Percentiles rank a stretch among this genome's conserved stretches.
These are phyloP conservation scores for Rhorus exstirpatorius DNA, from an alignment of 2,888 invertebrate species.

Conservation along the genomic window DNA sequence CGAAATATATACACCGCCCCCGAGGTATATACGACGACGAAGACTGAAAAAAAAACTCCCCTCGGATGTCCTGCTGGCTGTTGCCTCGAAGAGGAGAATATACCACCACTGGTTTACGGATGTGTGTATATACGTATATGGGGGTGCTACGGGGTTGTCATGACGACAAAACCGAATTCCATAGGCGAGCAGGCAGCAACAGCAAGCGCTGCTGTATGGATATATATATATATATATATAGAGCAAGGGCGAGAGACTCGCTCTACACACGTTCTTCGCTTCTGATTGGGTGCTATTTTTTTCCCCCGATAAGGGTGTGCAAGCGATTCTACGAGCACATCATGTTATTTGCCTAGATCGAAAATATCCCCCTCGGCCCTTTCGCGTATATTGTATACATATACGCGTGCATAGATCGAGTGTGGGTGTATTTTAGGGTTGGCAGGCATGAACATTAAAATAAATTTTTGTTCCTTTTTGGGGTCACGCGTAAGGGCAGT, in stretches of 20 bases:
- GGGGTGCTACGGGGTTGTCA: slow-evolving; percentile 80
- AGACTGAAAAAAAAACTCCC: slow-evolving; percentile 60
- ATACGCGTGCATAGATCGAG: slow-evolving; percentile 49
- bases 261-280: slow-evolving; percentile 79
- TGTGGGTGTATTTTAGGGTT: slow-evolving; percentile 59
- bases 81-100: slow-evolving; percentile 58
- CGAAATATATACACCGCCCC: slow-evolving; percentile 64
- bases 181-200: slow-evolving; percentile 76
- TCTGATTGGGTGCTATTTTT: slow-evolving; percentile 84
- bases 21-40: slow-evolving; percentile 49
- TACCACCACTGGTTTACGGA: slow-evolving; percentile 28
- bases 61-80: slow-evolving; percentile 67
- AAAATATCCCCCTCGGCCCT: slow-evolving; percentile 40
- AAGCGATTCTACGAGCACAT: slow-evolving; percentile 66
- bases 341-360: slow-evolving; percentile 62
- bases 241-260: slow-evolving; percentile 51
- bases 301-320: slow-evolving; percentile 80
- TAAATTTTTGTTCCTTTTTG: slow-evolving; percentile 46
- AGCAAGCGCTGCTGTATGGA: slow-evolving; percentile 56
- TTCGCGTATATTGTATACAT: slow-evolving; percentile 16
- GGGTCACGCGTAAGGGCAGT: slow-evolving; percentile 55
- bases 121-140: slow-evolving; percentile 39
- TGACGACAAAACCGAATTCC: slow-evolving; percentile 84
- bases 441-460: slow-evolving; percentile 24
- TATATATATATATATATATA: too few species aligned